These are phyloP conservation scores for Cebus imitator DNA, from an alignment of 2,113 vertebrate species.

Conservation along the genomic window DNA sequence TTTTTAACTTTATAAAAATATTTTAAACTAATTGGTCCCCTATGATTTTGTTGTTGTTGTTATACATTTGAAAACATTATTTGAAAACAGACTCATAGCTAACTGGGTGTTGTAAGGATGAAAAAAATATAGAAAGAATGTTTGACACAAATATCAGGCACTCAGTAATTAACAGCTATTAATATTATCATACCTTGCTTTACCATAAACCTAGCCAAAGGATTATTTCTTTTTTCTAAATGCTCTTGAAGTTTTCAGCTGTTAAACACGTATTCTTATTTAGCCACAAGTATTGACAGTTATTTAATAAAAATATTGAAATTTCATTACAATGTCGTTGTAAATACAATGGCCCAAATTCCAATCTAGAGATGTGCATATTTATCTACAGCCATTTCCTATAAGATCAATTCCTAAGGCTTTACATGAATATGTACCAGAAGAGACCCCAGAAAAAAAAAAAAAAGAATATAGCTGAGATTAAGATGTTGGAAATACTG, in stretches of 20 bases:
- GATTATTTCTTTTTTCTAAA: background rate
- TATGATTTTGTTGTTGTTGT: background rate
- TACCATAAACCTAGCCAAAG: background rate
- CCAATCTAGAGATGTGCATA: background rate
- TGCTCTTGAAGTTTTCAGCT: background rate
- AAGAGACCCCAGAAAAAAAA: background rate
- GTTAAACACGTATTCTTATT: background rate
- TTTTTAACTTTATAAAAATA: slow-evolving; percentile 48
- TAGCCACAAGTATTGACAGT: background rate
- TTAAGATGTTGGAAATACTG: background rate
- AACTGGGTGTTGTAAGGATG: background rate
- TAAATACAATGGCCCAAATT: background rate
- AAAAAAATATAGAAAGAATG: background rate
- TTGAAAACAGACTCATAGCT: slow-evolving; percentile 1
- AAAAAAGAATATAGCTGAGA: background rate
- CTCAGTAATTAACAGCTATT: background rate
- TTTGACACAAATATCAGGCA: background rate
- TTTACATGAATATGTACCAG: background rate
- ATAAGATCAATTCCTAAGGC: background rate
- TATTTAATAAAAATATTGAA: background rate
- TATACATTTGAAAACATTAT: slow-evolving; percentile 12
- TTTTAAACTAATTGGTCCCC: slow-evolving; percentile 49
- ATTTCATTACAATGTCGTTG: background rate
- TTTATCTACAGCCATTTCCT: background rate
- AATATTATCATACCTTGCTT: background rate